Evolutionary conservation across 2,888 invertebrate genomes (phyloP).

Genomic region (Agrochola macilenta): DNA sequence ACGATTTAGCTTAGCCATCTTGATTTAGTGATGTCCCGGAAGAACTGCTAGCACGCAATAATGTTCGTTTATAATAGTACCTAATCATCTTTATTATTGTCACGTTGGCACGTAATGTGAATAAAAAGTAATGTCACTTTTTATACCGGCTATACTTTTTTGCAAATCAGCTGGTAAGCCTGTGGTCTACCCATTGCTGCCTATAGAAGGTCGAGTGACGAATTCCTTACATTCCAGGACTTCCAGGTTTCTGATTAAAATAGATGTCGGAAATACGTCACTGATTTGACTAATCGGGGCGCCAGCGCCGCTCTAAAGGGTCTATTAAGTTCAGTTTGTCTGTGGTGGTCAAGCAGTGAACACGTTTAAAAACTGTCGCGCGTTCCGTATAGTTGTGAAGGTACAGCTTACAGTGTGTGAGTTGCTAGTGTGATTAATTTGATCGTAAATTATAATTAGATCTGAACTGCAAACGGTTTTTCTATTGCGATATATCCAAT

Average conservation of each 20-base stretch:
- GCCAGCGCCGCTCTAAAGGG: no score
- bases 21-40: slow-evolving; percentile 38
- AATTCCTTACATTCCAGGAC: slow-evolving; percentile 27
- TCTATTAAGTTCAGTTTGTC: no score
- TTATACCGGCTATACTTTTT: slow-evolving; percentile 23
- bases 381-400: no score
- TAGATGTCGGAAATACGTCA: no score
- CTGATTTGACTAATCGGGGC: no score
- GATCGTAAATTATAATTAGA: no score
- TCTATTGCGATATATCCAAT: no score
- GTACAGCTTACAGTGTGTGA: no score
- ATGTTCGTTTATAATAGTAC: neutral
- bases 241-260: slow-evolving; percentile 18
- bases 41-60: slow-evolving; percentile 18
- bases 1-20: slow-evolving; percentile 35
- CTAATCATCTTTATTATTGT: slow-evolving; percentile 2
- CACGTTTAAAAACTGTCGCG: no score
- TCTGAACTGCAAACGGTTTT: no score
- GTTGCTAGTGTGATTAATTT: no score
- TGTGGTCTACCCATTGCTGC: neutral
- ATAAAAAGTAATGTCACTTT: slow-evolving; percentile 17
- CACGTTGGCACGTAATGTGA: neutral
- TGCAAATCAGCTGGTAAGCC: slow-evolving; percentile 14
- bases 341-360: no score
- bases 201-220: slow-evolving; percentile 8